A percentile compares a stretch with the other conserved stretches of the same genome.
Evolutionary conservation across 1,140 invertebrate species (phyloP).

Genomic region (Elymnias hypermnestra): DNA sequence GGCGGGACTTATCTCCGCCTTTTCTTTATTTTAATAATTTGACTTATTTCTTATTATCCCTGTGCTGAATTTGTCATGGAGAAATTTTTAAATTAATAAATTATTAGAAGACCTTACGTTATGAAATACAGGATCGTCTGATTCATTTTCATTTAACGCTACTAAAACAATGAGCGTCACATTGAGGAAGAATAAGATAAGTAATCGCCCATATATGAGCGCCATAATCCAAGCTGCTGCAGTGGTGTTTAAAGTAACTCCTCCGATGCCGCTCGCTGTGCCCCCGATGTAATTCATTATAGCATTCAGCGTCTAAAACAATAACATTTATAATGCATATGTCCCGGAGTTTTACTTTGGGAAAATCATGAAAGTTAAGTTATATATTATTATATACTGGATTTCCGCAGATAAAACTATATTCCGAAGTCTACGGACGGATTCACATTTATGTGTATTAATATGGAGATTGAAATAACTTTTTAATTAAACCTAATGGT

Average conservation of each 20-base stretch:
- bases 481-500: too few relatives aligned
- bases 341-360: too few relatives aligned
- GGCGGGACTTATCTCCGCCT: too few relatives aligned
- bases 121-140: slow-evolving; percentile 1
- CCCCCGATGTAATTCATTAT: slow-evolving; percentile 41
- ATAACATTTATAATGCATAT: too few relatives aligned
- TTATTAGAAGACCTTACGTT: too few relatives aligned
- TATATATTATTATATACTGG: too few relatives aligned
- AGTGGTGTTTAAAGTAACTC: slow-evolving; percentile 27
- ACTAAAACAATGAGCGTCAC: slow-evolving; percentile 34
- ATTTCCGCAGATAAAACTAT: too few relatives aligned
- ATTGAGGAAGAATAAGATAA: slow-evolving; percentile 40
- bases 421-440: too few relatives aligned
- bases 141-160: slow-evolving; percentile 26
- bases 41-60: not conserved
- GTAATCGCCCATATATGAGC: slow-evolving; percentile 40
- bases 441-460: too few relatives aligned
- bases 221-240: slow-evolving; percentile 47
- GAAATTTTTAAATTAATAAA: slow-evolving; percentile 26
- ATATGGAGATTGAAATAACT: too few relatives aligned
- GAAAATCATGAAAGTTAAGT: too few relatives aligned
- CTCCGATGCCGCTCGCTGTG: slow-evolving; percentile 28
- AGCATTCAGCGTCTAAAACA: slow-evolving; percentile 48
- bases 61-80: not conserved
- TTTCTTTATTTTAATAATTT: too few relatives aligned